Conservation (phyloP, 2,888 invertebrate genomes). For the Coelogynopora nodosa region DNA sequence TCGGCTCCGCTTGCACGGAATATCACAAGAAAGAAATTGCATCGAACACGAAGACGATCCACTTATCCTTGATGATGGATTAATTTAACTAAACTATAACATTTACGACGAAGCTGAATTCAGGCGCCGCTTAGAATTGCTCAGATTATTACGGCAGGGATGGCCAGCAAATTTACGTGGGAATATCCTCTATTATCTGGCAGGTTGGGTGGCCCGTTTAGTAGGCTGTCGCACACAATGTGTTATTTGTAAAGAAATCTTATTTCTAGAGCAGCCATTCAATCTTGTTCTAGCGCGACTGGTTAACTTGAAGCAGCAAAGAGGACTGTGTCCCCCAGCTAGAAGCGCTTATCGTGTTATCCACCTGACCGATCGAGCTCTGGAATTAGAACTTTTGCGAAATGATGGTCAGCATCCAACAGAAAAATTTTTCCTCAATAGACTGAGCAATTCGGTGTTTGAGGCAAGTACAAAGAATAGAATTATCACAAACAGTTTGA, state of each 20-base stretch:
- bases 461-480: not conserved
- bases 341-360: not conserved
- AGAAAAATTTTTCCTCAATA: not conserved
- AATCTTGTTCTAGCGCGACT: not conserved
- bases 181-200: not conserved
- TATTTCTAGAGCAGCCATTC: not conserved
- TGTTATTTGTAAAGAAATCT: not conserved
- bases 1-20: not conserved
- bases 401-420: not conserved
- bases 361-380: not conserved
- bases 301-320: not conserved
- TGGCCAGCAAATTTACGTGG: not conserved
- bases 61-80: not conserved
- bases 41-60: not conserved
- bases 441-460: not conserved
- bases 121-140: not conserved
- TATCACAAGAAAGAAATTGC: not conserved
- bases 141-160: not conserved
- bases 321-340: not conserved
- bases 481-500: not conserved
- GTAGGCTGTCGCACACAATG: not conserved
- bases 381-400: not conserved
- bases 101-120: not conserved
- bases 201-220: too few relatives aligned
- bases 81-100: not conserved